phyloP scores from a whole-genome alignment of 2,797 vertebrate genomes.

The Cottoperca gobio region DNA sequence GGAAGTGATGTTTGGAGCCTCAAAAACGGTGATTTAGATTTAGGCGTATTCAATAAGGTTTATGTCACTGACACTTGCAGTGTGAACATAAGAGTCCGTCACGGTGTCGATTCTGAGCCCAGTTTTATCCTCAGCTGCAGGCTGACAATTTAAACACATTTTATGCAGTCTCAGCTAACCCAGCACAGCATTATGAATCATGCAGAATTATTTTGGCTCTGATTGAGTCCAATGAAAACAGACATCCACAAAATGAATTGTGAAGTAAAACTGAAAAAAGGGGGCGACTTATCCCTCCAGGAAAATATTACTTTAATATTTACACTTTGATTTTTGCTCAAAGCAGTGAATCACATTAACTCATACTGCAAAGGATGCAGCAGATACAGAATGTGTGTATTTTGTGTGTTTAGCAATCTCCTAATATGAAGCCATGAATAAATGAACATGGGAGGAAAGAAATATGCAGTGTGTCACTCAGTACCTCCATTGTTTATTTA shows the following conservation, averaged over 20 bases:
- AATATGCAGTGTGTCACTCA: no score
- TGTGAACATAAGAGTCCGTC: slow-evolving; percentile 5
- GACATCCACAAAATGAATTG: slow-evolving; percentile 1
- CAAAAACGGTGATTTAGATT: slow-evolving; percentile 3
- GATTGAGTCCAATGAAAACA: slow-evolving; percentile 4
- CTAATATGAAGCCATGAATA: slow-evolving; percentile 1
- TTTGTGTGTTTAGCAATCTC: background rate
- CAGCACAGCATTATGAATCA: slow-evolving; percentile 1
- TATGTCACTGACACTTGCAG: slow-evolving; percentile 11
- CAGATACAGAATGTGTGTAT: background rate
- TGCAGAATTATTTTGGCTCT: background rate
- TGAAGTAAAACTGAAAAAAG: background rate
- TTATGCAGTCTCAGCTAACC: background rate
- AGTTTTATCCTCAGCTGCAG: slow-evolving; percentile 12
- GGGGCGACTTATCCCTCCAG: background rate
- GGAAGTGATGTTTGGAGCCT: slow-evolving; percentile 22
- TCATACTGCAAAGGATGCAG: background rate
- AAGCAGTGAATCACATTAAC: slow-evolving; percentile 5
- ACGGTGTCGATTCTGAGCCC: background rate
- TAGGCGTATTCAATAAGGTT: slow-evolving; percentile 5
- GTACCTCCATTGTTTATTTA: background rate
- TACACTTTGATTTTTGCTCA: slow-evolving; percentile 19
- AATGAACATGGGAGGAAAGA: background rate
- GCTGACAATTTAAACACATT: slow-evolving; percentile 6
- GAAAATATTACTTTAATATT: slow-evolving; percentile 2